These are phyloP conservation scores for Choloepus hoffmanni DNA, from an alignment of 2,113 vertebrate genomes.

Conservation along the genomic window DNA sequence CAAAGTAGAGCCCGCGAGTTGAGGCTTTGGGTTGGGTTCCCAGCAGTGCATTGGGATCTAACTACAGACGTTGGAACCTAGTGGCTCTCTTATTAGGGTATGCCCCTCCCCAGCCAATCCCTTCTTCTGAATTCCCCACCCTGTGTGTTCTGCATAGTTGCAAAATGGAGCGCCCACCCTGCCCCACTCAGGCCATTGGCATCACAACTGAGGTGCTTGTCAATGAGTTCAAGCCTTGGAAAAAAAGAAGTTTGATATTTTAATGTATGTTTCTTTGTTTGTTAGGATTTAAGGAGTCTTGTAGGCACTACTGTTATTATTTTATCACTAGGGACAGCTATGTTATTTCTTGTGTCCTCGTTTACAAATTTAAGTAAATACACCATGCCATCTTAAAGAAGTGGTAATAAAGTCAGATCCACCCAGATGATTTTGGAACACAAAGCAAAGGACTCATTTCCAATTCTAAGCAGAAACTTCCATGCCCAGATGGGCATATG, in stretches of 20 bases:
- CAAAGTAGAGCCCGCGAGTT: background rate
- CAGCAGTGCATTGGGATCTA: background rate
- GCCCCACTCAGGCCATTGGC: background rate
- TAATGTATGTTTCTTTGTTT: background rate
- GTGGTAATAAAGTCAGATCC: background rate
- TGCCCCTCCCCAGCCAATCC: slow-evolving; percentile 11
- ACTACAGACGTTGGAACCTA: background rate
- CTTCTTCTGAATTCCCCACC: background rate
- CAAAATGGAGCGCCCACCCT: background rate
- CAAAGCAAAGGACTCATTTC: background rate
- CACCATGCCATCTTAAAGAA: slow-evolving; percentile 53
- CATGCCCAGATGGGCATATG: background rate
- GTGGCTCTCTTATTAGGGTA: background rate
- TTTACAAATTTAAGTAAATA: slow-evolving; percentile 55
- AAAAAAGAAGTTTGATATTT: background rate
- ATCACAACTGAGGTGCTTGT: background rate
- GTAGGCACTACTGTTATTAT: slow-evolving; percentile 27
- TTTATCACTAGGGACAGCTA: slow-evolving; percentile 27
- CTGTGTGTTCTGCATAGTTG: background rate
- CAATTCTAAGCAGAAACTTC: background rate
- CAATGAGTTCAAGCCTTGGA: slow-evolving; percentile 43
- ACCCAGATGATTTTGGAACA: slow-evolving; percentile 44
- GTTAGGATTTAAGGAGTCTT: slow-evolving; percentile 48
- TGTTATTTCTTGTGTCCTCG: background rate
- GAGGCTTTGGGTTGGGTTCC: background rate